Evolutionary conservation across 2,113 vertebrate genomes (phyloP).

Genomic region (Xenotilapia leptura): DNA sequence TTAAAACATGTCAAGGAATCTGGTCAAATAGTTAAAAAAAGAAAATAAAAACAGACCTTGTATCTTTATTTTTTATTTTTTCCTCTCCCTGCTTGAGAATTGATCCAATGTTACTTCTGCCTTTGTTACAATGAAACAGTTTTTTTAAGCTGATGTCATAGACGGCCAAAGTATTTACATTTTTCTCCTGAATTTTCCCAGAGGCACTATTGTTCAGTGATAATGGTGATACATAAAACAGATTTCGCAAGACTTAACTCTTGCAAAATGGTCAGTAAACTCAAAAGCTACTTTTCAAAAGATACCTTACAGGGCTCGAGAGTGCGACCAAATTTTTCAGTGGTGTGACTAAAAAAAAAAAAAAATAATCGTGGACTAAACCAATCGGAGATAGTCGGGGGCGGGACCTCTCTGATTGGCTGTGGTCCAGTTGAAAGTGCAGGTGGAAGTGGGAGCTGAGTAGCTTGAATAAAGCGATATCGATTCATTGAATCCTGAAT

Average conservation of each 20-base stretch:
- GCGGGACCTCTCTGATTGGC: not conserved
- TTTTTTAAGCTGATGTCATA: not conserved
- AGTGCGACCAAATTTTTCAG: not conserved
- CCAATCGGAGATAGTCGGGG: fast-evolving
- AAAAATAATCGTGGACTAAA: not conserved
- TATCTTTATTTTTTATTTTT: not conserved
- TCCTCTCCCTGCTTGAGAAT: not conserved
- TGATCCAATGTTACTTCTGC: not conserved
- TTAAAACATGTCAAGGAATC: not conserved
- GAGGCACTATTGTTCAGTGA: not conserved
- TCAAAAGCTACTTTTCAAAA: not conserved
- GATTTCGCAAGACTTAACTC: fast-evolving
- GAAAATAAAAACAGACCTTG: not conserved
- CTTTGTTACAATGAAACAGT: not conserved
- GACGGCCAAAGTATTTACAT: not conserved
- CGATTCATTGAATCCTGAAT: not conserved
- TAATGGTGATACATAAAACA: not conserved
- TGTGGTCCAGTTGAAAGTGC: not conserved
- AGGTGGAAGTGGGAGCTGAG: not conserved
- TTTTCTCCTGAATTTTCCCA: not conserved
- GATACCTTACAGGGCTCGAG: not conserved
- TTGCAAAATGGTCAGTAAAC: not conserved
- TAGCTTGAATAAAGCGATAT: not conserved
- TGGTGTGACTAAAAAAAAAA: fast-evolving
- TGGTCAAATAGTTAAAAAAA: not conserved